Conservation (phyloP, 2,113 vertebrate species). For the Burhinus bistriatus region DNA sequence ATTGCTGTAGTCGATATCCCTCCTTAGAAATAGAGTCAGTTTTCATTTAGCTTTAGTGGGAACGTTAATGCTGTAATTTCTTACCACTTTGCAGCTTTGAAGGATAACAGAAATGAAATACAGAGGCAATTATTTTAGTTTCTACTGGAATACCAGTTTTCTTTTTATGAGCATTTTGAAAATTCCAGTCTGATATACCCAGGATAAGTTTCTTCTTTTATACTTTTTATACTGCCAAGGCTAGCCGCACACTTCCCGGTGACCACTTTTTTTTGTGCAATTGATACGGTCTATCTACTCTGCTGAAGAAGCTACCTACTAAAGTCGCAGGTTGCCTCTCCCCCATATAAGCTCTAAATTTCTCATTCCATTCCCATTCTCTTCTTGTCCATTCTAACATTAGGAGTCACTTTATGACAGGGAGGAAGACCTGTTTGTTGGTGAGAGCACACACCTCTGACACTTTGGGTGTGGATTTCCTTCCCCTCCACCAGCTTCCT, state of each 20-base stretch:
- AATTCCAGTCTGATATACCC: neutral
- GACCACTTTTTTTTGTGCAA: neutral
- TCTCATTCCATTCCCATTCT: neutral
- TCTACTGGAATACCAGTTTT: neutral
- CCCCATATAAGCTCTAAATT: neutral
- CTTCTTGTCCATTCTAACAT: neutral
- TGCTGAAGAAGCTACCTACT: neutral
- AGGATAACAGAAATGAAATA: conserved; percentile 2
- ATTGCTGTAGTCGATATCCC: neutral
- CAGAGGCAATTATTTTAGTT: neutral
- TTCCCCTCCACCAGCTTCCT: neutral
- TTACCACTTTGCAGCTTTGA: neutral
- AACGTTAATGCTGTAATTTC: neutral
- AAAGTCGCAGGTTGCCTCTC: neutral
- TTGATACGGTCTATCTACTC: neutral
- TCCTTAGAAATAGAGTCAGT: neutral
- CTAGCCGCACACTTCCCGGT: neutral
- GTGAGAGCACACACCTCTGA: neutral
- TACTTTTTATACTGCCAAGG: neutral
- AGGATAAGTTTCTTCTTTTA: neutral
- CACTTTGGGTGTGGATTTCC: accelerated
- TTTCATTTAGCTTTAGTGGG: neutral
- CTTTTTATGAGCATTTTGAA: neutral
- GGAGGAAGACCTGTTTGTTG: neutral
- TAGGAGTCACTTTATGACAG: neutral